A percentile compares a stretch with the other conserved stretches of the same genome.
Conservation (phyloP, 2,113 vertebrate genomes). For the Tetrao urogallus region DNA sequence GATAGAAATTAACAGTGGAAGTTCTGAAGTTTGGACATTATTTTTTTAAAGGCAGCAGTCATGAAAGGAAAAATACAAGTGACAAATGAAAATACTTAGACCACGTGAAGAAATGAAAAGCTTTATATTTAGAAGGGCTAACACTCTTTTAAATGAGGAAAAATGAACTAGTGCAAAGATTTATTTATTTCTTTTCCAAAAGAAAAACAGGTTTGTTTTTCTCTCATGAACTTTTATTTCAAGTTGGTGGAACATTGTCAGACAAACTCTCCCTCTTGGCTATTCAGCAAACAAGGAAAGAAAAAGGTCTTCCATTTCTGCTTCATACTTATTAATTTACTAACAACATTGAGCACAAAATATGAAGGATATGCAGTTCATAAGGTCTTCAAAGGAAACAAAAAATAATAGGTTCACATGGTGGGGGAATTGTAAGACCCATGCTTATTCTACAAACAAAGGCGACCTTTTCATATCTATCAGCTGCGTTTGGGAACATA, state of each 20-base stretch:
- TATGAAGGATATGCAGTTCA: background rate
- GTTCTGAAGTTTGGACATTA: conserved; percentile 7
- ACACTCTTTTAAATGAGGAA: background rate
- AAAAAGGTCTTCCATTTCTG: background rate
- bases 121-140: conserved; percentile 11
- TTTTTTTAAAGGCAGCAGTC: conserved; percentile 7
- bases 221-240: background rate
- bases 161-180: background rate
- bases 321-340: background rate
- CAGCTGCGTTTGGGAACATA: conserved; percentile 18
- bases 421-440: background rate
- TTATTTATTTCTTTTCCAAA: background rate
- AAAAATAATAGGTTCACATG: background rate
- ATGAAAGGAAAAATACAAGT: conserved; percentile 25
- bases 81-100: conserved; percentile 17
- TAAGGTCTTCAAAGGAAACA: background rate
- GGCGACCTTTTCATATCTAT: background rate
- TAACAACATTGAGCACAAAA: conserved; percentile 4
- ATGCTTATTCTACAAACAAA: background rate
- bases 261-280: background rate
- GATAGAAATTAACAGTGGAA: conserved; percentile 15
- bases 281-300: background rate
- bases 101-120: background rate
- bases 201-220: background rate
- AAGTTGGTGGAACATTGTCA: background rate